Base-by-base conservation (phyloP, 1,140 invertebrate genomes). In the Caenorhabditis latens region DNA sequence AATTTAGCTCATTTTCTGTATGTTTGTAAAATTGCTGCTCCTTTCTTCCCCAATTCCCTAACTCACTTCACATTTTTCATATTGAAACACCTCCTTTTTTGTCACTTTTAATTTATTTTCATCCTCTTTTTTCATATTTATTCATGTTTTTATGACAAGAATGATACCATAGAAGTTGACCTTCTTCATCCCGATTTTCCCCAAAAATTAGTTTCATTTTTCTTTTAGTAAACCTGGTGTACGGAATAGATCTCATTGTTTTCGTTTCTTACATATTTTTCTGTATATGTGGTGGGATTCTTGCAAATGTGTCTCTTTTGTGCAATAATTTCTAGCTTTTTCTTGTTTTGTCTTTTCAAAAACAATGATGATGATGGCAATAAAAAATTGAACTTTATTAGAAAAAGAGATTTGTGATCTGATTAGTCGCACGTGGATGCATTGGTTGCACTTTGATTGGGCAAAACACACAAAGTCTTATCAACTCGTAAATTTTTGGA, bases 71-170 rank as follows among this genome's bases (percentile, higher is more conserved):
- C 71, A 79, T 79, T 79, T 48, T 50, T 53, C 46, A 50, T 48
- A 50, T 79, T 79, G n/a, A 79, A 79, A 79, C 65, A 46, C 16
- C 19, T 21, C 42, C 14, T 42, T 79, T 24, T n/a, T 71, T 14
- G 16, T 19, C 40, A 4, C 11, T 48, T 71, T 71, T 71, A 19
- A 19, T 4, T 71, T 71, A n/a, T 48, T n/a, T 40, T 65, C 43
- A 5, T 71, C 6, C 32, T 42, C 40, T 67, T 48, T 48, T 6
- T 24, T 79, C 71, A 79, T 79, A 79, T n/a, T 79, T 79, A 79
- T 79, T 79, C 71, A 79, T 79, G 71, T 79, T 79, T 79, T 50
- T 79, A 79, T 24, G 71, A 79, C 71, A 79, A 79, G 71, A 79
- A 79, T 79, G 71, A 48, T 53, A 32, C n/a, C n/a, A 32, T 32